A percentile compares a stretch with the other conserved stretches of the same genome.
Evolutionary conservation across 2,113 vertebrate genomes (phyloP).

Genomic region (Trematomus loennbergii): DNA sequence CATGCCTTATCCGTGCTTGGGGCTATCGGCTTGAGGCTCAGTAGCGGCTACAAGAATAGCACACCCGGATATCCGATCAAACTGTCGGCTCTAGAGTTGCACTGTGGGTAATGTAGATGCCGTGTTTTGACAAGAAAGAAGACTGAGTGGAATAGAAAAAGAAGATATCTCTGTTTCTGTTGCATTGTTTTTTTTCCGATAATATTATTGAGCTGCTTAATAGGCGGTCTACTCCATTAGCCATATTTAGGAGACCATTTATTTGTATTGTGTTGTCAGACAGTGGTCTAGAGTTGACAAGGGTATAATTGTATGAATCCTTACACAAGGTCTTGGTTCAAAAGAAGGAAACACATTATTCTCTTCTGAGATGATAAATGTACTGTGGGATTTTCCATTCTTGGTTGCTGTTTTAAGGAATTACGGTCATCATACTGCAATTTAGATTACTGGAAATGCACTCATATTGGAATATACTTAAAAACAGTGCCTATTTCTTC

Average conservation of each 20-base stretch:
- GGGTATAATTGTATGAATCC: not conserved
- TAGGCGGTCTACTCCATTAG: not conserved
- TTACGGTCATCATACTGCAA: not conserved
- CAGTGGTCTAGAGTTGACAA: not conserved
- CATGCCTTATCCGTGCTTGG: not conserved
- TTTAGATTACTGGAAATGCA: not conserved
- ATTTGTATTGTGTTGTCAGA: not conserved
- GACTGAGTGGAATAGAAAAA: not conserved
- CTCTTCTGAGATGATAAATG: not conserved
- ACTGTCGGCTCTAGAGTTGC: not conserved
- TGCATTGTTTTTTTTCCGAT: not conserved
- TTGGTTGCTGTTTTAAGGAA: constrained; percentile 2
- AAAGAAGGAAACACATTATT: not conserved
- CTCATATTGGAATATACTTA: not conserved
- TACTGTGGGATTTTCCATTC: not conserved
- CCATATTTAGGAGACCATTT: not conserved
- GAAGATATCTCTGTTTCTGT: not conserved
- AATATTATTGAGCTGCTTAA: not conserved
- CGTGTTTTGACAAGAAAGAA: not conserved
- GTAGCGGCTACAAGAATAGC: not conserved
- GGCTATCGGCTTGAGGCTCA: not conserved
- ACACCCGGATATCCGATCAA: not conserved
- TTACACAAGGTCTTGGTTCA: not conserved
- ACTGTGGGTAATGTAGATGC: not conserved
- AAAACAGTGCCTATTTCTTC: not conserved